Percentiles rank a stretch among this genome's conserved stretches.
These are phyloP conservation scores for Pseudomyrmex sp. DNA, from an alignment of 1,140 invertebrate genomes.

Conservation along the genomic window DNA sequence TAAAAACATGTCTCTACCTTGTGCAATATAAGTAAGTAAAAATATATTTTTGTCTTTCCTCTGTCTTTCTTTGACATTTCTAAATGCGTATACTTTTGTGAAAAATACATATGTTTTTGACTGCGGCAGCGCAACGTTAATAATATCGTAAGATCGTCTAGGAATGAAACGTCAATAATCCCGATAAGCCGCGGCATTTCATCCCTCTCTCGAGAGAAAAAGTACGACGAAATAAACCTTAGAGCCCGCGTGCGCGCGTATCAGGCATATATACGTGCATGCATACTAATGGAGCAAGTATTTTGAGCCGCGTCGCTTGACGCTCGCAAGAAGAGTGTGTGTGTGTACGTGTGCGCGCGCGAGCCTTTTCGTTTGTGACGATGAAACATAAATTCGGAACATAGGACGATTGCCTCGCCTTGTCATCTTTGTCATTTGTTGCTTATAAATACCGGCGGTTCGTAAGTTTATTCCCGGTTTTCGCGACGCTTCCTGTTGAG, in stretches of 20 bases:
- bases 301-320: slow-evolving; percentile 65
- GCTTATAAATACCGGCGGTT: slow-evolving; percentile 80
- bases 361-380: slow-evolving; percentile 75
- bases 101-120: slow-evolving; percentile 54
- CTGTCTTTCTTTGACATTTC: slow-evolving; percentile 6
- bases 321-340: slow-evolving; percentile 54
- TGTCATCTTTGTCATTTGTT: slow-evolving; percentile 84
- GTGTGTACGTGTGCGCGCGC: background rate
- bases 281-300: slow-evolving; percentile 61
- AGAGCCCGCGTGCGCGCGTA: slow-evolving; percentile 61
- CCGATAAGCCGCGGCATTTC: slow-evolving; percentile 56
- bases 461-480: slow-evolving; percentile 63
- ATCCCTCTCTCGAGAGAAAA: slow-evolving; percentile 20
- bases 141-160: slow-evolving; percentile 54
- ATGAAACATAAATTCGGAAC: slow-evolving; percentile 81
- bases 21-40: background rate
- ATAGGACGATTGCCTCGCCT: slow-evolving; percentile 81
- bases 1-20: background rate
- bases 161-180: slow-evolving; percentile 64
- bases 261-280: slow-evolving; percentile 7
- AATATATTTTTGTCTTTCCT: background rate
- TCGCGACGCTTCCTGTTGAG: slow-evolving; percentile 39
- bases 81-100: slow-evolving; percentile 47
- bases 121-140: slow-evolving; percentile 28
- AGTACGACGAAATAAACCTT: slow-evolving; percentile 64